These are phyloP conservation scores for Neoitamus cyanurus DNA, from an alignment of 2,888 invertebrate genomes.

Conservation along the genomic window DNA sequence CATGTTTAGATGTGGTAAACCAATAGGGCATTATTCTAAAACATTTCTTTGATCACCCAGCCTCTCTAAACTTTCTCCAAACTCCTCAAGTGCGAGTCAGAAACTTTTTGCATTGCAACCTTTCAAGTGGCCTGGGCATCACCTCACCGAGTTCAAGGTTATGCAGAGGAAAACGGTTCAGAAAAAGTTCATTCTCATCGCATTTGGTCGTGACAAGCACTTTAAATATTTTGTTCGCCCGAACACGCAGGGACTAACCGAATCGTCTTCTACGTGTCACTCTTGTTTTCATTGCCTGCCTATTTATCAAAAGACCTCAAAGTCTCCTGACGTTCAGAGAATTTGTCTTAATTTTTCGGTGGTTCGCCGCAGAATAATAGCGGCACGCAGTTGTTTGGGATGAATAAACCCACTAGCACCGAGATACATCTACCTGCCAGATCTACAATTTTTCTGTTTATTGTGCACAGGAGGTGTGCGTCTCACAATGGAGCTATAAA, in stretches of 20 bases:
- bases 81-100: background rate
- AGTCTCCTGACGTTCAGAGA: background rate
- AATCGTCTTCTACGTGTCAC: background rate
- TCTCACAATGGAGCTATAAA: background rate
- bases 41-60: background rate
- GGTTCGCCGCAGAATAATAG: background rate
- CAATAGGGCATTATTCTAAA: too few relatives aligned
- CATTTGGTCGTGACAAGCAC: background rate
- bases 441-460: background rate
- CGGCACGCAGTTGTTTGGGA: background rate
- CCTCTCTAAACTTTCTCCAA: background rate
- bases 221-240: background rate
- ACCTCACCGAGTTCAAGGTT: background rate
- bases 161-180: background rate
- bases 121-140: background rate
- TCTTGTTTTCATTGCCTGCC: background rate
- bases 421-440: background rate
- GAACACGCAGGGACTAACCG: background rate
- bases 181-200: background rate
- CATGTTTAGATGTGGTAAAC: too few relatives aligned
- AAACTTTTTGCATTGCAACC: background rate
- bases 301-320: background rate
- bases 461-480: background rate
- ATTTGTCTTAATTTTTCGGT: background rate
- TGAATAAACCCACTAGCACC: background rate